phyloP scores from a whole-genome alignment of 2,888 invertebrate genomes.

The Gortyna flavago region DNA sequence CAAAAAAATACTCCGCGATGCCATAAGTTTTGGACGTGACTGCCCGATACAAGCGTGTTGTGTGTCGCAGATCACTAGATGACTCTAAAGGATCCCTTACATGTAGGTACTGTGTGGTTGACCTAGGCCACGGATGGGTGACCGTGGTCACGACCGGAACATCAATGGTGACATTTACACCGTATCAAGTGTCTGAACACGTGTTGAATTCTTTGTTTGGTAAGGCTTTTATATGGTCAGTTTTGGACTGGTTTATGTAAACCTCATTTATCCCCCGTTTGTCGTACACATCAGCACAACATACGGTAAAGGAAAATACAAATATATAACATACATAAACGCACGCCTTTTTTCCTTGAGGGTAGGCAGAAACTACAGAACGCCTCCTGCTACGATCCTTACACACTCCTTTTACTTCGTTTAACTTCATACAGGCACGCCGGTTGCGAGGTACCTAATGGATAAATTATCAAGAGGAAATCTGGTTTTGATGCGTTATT shows the following conservation, averaged over 20 bases:
- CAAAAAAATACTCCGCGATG: neutral
- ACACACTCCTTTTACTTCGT: no score
- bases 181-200: conserved; percentile 51
- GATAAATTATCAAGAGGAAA: neutral
- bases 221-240: conserved; percentile 5
- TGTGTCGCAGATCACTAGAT: conserved; percentile 43
- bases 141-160: conserved; percentile 48
- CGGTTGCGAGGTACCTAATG: neutral
- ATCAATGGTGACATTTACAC: conserved; percentile 40
- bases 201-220: conserved; percentile 39
- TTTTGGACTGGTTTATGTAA: conserved; percentile 24
- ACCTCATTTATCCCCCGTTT: neutral
- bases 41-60: conserved; percentile 25
- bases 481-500: neutral
- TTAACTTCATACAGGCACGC: neutral
- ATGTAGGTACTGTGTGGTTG: conserved; percentile 31
- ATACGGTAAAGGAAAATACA: neutral
- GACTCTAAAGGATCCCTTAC: conserved; percentile 42
- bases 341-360: neutral
- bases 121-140: conserved; percentile 50
- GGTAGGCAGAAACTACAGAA: no score
- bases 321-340: neutral
- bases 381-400: no score
- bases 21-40: neutral
- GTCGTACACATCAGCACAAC: neutral